Base-by-base conservation (phyloP, 1,140 invertebrate species). In the Lamellibrachia luymesi region DNA sequence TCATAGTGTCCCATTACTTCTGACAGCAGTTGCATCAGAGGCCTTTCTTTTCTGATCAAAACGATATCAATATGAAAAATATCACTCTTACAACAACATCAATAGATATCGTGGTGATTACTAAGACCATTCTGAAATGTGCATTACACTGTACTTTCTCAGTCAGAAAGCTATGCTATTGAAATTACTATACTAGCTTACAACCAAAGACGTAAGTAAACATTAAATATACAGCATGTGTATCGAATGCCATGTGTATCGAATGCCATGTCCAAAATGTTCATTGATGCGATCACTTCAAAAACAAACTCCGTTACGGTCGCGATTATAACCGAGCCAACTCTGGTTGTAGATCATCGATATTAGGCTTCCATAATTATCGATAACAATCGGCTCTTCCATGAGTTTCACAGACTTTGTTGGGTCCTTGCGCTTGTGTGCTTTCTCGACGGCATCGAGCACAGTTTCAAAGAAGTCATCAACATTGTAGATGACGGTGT, bases 331-430 rank as follows among this genome's bases (percentile, higher is more conserved):
- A 22, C 98, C 98, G 94, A 98, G 96, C 92, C 97, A 97, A 94
- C 98, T 98, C 94, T 98, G 97, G 96, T 98, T 98, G 95, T 98
- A 98, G n/a, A 98, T 97, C 25, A 98, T 95, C 2, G 98, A 98
- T 7, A 97, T 97, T 38, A 98, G 94, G 17, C 98, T 98, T 2
- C 98, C 96, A 94, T 98, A 98, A 95, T 97, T 98, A 95, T 98
- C 97, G 93, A 98, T 97, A 8, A 98, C 95, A 89, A 98, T 98
- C 5, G 97, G 97, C 4, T 97, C 97, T 94, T 98, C 97, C 94
- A 97, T 96, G 80, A 98, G 97, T 6, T 94, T 95, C 92, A 96
- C 92, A 64, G 95, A 95, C 91, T 95, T 94, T 4, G 94, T 94
- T 38, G 95, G 94, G 91, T 94, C 25, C 90, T 95, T 95, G 2